These are phyloP conservation scores for Zaprionus gabonicus DNA, from an alignment of 1,140 invertebrate species.

Conservation along the genomic window DNA sequence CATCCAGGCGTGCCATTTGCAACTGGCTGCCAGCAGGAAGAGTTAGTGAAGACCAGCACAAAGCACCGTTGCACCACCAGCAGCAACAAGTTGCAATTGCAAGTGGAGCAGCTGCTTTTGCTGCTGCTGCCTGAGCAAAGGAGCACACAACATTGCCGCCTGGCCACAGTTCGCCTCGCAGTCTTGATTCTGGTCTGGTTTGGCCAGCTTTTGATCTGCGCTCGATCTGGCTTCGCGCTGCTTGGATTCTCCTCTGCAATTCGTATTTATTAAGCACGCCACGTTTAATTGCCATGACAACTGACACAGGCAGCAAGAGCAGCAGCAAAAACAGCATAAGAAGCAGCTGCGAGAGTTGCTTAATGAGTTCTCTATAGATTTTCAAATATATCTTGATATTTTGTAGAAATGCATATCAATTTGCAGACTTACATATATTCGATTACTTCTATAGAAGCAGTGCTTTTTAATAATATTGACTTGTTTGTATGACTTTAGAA, in stretches of 20 bases:
- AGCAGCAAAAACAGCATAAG: slow-evolving; percentile 22
- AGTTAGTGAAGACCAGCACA: slow-evolving; percentile 29
- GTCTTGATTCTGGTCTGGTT: slow-evolving; percentile 28
- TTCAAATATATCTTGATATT: not conserved
- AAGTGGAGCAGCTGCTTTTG: slow-evolving; percentile 63
- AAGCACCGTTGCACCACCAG: slow-evolving; percentile 71
- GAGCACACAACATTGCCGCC: slow-evolving; percentile 35
- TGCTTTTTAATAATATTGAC: no score
- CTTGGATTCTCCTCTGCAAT: slow-evolving; percentile 33
- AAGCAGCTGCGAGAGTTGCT: not conserved
- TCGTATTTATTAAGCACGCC: slow-evolving; percentile 66
- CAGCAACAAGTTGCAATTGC: slow-evolving; percentile 44
- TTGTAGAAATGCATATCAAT: not conserved
- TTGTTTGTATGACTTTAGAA: no score
- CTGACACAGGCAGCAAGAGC: slow-evolving; percentile 43
- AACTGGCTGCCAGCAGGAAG: slow-evolving; percentile 56
- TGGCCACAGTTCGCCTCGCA: not conserved
- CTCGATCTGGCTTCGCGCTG: slow-evolving; percentile 9
- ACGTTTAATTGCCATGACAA: slow-evolving; percentile 72
- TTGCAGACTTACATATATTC: not conserved
- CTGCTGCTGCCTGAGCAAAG: slow-evolving; percentile 54
- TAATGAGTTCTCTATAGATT: not conserved
- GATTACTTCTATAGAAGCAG: no score
- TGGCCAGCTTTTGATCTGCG: slow-evolving; percentile 14
- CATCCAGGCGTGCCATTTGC: slow-evolving; percentile 43